Evolutionary conservation across 2,113 vertebrate genomes (phyloP), one percentile per base, ranked within the genome.

Genomic region (Nanger granti): DNA sequence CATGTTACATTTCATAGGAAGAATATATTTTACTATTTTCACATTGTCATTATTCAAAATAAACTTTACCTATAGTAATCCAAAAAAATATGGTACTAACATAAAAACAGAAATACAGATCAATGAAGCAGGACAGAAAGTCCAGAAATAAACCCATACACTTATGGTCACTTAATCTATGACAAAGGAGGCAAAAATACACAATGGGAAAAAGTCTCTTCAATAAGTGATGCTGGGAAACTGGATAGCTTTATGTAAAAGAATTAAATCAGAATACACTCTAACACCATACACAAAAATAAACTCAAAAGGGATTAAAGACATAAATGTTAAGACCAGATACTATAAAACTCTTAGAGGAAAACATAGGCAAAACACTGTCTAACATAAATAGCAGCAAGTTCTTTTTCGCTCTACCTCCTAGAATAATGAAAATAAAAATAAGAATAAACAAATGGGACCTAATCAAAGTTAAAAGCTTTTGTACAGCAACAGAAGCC

Each of bases 1-100:
- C 96, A 95, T 87, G 98, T 98, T 98, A 98, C 98, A 98, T 98
- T 98, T 98, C 98, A 98, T 98, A 98, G 98, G 96, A 98, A 98
- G 98, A 97, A 98, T 98, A 98, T 98, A 98, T 98, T 99, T 98
- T 98, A 97, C 96, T 98, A 98, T 98, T 98, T 98, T 98, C 98
- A 96, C 95, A 98, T 98, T 98, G 98, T 98, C 98, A 98, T 98
- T 98, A 98, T 98, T 98, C 98, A 98, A 98, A 98, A 97, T 98
- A 98, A 98, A 83, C 87, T 97, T 89, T 97, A 94, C 97, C 79
- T 52, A 31, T 47, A 82, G 28, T 82, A 82, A 82, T 49, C 69
- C 79, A 20, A 22, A 34, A 52, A 5, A 52, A 17, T 22, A 34
- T 34, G 17, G 29, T 52, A 52, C 80, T 83, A 49, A 49, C 80